Conservation (phyloP, 2,113 vertebrate species). For the Montifringilla adamsi region DNA sequence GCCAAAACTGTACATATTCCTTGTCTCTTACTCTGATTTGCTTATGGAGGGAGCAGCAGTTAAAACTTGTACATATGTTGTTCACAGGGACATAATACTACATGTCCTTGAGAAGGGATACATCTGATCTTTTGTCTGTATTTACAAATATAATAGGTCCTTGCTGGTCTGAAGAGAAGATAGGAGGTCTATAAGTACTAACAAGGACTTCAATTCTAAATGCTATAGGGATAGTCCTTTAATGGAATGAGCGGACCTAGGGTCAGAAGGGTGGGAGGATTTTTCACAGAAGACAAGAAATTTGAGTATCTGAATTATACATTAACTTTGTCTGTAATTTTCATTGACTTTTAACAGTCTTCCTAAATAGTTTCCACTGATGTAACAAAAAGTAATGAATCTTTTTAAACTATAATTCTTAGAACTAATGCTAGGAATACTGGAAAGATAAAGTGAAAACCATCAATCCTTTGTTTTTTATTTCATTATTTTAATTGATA, state of each 20-base stretch:
- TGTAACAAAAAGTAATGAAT: not conserved
- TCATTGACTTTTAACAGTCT: not conserved
- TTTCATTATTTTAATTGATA: not conserved
- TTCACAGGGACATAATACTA: not conserved
- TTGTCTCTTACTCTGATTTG: not conserved
- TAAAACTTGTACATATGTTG: not conserved
- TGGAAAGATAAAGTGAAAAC: not conserved
- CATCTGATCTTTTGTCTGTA: not conserved
- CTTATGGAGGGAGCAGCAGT: not conserved
- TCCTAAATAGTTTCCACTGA: not conserved
- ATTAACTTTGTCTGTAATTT: not conserved
- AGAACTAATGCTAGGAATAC: not conserved
- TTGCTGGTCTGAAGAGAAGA: not conserved
- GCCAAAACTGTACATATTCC: not conserved
- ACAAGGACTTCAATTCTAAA: not conserved
- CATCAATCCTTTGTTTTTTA: accelerated
- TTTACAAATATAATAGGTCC: not conserved
- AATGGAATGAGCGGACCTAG: not conserved
- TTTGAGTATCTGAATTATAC: not conserved
- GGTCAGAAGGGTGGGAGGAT: not conserved
- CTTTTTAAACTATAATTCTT: not conserved
- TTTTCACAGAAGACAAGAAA: not conserved
- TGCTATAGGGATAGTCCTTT: not conserved
- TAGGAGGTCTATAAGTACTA: not conserved
- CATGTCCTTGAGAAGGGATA: not conserved